Evolutionary conservation across 2,797 vertebrate species (phyloP).

Genomic region (Lemur catta): DNA sequence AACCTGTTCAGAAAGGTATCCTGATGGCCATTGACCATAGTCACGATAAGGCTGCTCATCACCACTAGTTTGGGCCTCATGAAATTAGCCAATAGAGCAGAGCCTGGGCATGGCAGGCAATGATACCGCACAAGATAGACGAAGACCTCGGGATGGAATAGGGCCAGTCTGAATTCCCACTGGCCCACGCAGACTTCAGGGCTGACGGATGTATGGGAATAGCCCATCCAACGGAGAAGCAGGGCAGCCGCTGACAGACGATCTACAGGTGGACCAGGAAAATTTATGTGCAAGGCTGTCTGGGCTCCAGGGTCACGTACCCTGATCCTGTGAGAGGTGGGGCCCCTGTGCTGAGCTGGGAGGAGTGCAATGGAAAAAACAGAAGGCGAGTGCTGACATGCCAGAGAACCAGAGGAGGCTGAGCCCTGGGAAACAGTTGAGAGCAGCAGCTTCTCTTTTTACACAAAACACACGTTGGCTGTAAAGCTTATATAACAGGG

Average conservation of each 20-base stretch:
- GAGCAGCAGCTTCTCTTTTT: background rate
- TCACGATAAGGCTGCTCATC: background rate
- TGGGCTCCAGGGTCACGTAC: constrained; percentile 61
- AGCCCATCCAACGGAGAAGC: background rate
- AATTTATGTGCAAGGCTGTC: constrained; percentile 66
- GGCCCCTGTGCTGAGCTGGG: constrained; percentile 32
- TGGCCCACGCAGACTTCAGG: background rate
- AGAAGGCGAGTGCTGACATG: constrained; percentile 58
- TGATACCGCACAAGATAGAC: background rate
- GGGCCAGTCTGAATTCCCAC: background rate
- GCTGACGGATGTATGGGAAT: background rate
- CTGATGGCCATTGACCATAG: background rate
- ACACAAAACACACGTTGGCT: constrained; percentile 7
- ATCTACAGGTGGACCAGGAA: constrained; percentile 71
- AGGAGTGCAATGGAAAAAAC: constrained; percentile 61
- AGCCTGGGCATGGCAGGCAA: background rate
- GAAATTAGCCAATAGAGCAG: background rate
- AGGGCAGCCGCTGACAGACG: constrained; percentile 62
- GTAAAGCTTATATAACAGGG: background rate
- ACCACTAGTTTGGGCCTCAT: background rate
- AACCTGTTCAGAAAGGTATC: background rate
- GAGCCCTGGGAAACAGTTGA: background rate
- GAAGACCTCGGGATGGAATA: background rate
- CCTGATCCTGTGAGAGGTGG: constrained; percentile 37
- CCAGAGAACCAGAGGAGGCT: background rate